These are phyloP conservation scores for Lagocephalus sceleratus DNA, from an alignment of 2,797 vertebrate genomes.

Conservation along the genomic window DNA sequence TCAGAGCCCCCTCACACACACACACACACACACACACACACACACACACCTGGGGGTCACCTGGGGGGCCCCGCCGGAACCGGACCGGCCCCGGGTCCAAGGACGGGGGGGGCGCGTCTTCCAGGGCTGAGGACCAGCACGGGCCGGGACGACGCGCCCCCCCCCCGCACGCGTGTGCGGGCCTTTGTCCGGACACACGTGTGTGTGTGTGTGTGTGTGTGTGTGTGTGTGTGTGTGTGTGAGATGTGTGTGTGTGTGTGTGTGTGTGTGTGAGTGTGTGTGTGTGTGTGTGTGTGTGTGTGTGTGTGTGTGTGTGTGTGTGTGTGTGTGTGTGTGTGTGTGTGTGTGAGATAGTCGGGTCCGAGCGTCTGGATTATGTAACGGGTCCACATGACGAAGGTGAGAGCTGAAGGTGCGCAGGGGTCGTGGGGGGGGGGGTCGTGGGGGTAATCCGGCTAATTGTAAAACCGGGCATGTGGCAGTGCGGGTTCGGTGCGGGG, in stretches of 20 bases:
- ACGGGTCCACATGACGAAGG: slow-evolving; percentile 31
- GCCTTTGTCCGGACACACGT: slow-evolving; percentile 47
- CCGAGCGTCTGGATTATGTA: slow-evolving; percentile 21
- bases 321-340: no score
- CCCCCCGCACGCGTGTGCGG: slow-evolving; percentile 61
- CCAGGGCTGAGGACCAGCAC: slow-evolving; percentile 51
- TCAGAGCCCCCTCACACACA: slow-evolving; percentile 34
- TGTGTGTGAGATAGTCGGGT: no score
- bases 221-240: no score
- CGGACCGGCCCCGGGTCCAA: not conserved
- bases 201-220: no score
- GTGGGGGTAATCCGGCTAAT: no score
- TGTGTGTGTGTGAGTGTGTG: no score
- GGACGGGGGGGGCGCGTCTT: not conserved
- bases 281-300: no score
- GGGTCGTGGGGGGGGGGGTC: no score
- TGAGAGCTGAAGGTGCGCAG: slow-evolving; percentile 1
- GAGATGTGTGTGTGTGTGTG: no score
- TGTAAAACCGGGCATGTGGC: no score
- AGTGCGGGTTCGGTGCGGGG: no score
- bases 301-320: no score
- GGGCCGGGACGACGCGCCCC: slow-evolving; percentile 51
- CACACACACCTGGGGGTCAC: slow-evolving; percentile 23
- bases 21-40: slow-evolving; percentile 18
- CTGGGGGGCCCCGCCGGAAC: slow-evolving; percentile 24